Percentiles rank a stretch among this genome's conserved stretches.
These are phyloP conservation scores for Diplogasteroides magnus DNA, from an alignment of 1,140 invertebrate species.

Conservation along the genomic window DNA sequence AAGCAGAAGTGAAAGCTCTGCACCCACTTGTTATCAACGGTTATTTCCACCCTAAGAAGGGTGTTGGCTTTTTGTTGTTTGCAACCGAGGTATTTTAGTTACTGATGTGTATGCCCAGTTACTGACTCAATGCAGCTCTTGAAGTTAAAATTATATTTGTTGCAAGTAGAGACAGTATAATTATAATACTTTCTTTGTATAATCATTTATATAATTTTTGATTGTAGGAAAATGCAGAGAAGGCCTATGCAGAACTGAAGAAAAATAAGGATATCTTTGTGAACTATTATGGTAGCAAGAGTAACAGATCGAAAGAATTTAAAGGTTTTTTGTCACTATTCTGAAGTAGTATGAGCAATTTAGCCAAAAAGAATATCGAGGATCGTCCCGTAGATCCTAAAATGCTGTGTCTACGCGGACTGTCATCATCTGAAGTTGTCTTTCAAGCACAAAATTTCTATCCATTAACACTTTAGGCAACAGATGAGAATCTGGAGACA, in stretches of 20 bases:
- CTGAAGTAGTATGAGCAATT: neutral
- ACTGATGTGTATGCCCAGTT: too few relatives aligned
- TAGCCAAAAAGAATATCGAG: neutral
- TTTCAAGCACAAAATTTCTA: too few relatives aligned
- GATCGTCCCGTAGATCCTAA: conserved; percentile 24
- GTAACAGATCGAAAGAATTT: conserved; percentile 8
- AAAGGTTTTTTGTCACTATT: neutral
- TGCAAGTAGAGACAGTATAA: too few relatives aligned
- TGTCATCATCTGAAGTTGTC: neutral
- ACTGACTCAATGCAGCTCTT: too few relatives aligned
- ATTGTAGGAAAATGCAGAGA: conserved; percentile 23
- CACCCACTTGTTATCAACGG: conserved; percentile 17
- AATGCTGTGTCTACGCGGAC: conserved; percentile 20
- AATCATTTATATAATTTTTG: too few relatives aligned
- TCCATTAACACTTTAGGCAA: too few relatives aligned
- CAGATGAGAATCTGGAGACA: conserved; percentile 13
- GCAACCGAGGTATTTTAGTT: too few relatives aligned
- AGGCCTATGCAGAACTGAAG: conserved; percentile 22
- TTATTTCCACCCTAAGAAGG: conserved; percentile 11
- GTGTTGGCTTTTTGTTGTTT: conserved; percentile 27
- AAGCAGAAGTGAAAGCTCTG: conserved; percentile 15
- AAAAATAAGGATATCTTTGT: conserved; percentile 20
- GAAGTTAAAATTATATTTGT: too few relatives aligned
- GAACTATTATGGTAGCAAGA: conserved; percentile 28
- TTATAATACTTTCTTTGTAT: too few relatives aligned